phyloP scores from a whole-genome alignment of 1,140 invertebrate species.

The Archivesica marissinica region DNA sequence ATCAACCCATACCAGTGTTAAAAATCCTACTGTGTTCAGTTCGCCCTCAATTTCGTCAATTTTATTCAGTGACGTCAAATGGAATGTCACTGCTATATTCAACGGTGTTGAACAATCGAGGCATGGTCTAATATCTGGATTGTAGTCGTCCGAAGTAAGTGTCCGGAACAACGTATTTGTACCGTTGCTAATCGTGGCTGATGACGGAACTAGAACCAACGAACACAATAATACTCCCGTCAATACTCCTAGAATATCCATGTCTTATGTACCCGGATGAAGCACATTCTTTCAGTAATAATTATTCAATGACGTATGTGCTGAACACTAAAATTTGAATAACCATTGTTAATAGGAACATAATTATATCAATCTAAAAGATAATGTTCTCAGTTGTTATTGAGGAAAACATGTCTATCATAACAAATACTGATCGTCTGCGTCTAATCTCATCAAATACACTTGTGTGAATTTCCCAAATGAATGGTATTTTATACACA shows the following conservation, averaged over 20 bases:
- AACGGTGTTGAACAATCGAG: constrained; percentile 1
- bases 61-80: constrained; percentile 14
- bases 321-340: no score
- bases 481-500: no score
- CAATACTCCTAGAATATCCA: neutral
- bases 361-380: no score
- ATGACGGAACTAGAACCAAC: neutral
- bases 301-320: no score
- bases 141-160: neutral
- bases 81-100: neutral
- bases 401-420: no score
- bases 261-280: no score
- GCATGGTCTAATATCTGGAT: neutral
- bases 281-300: no score
- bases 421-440: no score
- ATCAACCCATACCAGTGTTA: constrained; percentile 16
- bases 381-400: no score
- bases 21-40: constrained; percentile 8
- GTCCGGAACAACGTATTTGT: neutral
- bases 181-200: neutral
- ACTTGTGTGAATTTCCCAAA: no score
- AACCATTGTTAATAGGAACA: no score
- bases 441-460: no score
- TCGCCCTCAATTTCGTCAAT: constrained; percentile 34
- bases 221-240: neutral